Base-by-base conservation (phyloP, 2,113 vertebrate genomes). In the Hypocryptadius cinnamomeus region DNA sequence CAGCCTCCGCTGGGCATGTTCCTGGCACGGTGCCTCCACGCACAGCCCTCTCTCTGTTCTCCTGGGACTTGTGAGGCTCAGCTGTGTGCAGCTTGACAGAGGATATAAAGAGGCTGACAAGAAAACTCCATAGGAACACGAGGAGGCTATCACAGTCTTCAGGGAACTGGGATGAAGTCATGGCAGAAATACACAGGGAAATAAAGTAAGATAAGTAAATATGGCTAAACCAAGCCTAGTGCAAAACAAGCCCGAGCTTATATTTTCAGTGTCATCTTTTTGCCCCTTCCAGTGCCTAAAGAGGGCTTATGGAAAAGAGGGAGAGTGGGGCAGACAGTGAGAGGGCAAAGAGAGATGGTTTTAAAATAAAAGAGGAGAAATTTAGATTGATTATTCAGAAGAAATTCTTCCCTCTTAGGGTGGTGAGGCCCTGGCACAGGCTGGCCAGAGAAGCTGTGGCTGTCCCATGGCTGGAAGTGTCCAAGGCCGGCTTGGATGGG, bases 401-500 rank as follows among this genome's bases (percentile, higher is more conserved):
- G 8, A 60, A n/a, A 60, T 53, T 74, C 13, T 68, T 89, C 21
- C 30, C 3, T 0, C 5, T 47, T 30, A 60, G 11, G 16, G 4
- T 40, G 16, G 47, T 15, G 20, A 23, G 16, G 33, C 9, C 15
- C 20, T 74, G 77, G 28, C 33, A 81, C 15, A 45, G 23, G 11
- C 0, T 40, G 5, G 1, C 7, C 47, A 61, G 87, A 35, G 47
- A 19, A 76, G 8, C 30, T 82, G 47, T 23, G n/a, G 13, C 3
- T 69, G 5, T 25, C 20, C 5, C 5, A 4, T 47, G 6, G 25
- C 21, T 76, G 25, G 40, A n/a, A 54, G 12, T 35, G 12, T 31
- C 1, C 54, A 82, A 42, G 17, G 17, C 24, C 24, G 40, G 30
- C 20, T 0, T 35, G 45, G n/a, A 68, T 0, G 1, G 16, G 14